Evolutionary conservation across 2,797 vertebrate genomes (phyloP).

Genomic region (Macrochelys suwanniensis): DNA sequence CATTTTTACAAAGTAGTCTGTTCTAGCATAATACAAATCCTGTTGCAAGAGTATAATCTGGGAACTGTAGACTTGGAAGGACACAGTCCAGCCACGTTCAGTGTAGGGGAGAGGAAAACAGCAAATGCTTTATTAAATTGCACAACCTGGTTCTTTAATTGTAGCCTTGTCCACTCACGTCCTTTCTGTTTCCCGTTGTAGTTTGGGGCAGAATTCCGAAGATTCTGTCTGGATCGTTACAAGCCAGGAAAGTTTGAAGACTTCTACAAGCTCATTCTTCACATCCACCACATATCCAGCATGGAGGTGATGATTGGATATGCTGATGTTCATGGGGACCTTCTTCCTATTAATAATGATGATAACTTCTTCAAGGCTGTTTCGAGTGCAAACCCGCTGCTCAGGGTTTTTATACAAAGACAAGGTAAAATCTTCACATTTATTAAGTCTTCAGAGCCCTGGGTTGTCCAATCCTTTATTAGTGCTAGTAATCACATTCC

Average conservation of each 20-base stretch:
- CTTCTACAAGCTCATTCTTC: constrained; percentile 96
- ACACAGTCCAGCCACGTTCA: not conserved
- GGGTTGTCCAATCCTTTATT: not conserved
- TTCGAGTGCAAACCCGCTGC: constrained; percentile 93
- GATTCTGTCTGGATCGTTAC: constrained; percentile 94
- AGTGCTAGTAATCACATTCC: not conserved
- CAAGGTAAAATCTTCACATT: constrained; percentile 86
- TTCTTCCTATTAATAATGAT: constrained; percentile 98
- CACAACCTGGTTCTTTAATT: rapidly evolving
- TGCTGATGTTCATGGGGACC: constrained; percentile 95
- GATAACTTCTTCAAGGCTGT: constrained; percentile 99
- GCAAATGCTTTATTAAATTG: not conserved
- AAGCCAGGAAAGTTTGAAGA: constrained; percentile 98
- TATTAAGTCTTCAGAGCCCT: not conserved
- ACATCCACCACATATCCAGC: constrained; percentile 94
- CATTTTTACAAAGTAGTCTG: not conserved
- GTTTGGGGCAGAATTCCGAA: constrained; percentile 98
- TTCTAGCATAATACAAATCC: not conserved
- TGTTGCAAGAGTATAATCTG: not conserved
- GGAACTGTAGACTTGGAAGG: not conserved
- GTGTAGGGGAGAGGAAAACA: not conserved
- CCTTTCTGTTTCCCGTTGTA: constrained; percentile 73
- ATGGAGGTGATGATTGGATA: constrained; percentile 97
- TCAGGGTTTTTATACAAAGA: constrained; percentile 96
- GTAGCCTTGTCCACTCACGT: constrained; percentile 33